These are phyloP conservation scores for Phodopus roborovskii DNA, from an alignment of 2,113 vertebrate species.

Conservation along the genomic window DNA sequence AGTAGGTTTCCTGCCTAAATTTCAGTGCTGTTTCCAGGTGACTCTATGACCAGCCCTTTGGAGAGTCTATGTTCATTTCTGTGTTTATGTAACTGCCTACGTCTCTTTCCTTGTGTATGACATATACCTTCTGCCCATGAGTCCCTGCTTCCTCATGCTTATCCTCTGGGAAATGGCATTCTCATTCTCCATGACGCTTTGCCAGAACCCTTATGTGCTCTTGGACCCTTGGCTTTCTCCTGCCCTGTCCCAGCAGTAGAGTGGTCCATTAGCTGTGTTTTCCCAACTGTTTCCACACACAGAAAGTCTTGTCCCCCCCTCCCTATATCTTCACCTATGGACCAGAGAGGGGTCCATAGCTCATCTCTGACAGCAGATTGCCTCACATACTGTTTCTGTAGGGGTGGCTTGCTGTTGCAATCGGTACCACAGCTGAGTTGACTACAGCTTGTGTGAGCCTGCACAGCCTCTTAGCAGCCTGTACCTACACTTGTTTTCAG, in stretches of 20 bases:
- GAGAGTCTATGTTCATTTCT: background rate
- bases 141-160: rapidly evolving
- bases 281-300: background rate
- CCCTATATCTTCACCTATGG: too few species aligned
- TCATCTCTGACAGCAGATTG: rapidly evolving
- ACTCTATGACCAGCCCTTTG: background rate
- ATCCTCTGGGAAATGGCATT: too few species aligned
- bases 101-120: rapidly evolving
- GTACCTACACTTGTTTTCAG: background rate
- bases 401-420: background rate
- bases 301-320: background rate
- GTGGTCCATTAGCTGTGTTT: rapidly evolving
- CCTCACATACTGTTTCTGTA: background rate
- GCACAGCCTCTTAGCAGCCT: too few species aligned
- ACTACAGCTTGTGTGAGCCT: rapidly evolving
- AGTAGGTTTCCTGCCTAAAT: background rate
- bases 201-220: background rate
- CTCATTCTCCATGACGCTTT: rapidly evolving
- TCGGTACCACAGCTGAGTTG: background rate
- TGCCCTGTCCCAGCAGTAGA: background rate
- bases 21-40: background rate
- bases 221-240: background rate
- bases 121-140: rapidly evolving
- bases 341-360: background rate
- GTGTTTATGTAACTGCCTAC: background rate